Evolutionary conservation across 2,888 invertebrate species (phyloP), one percentile per base, ranked within the genome.

Genomic region (Omphaloscelis lunosa): DNA sequence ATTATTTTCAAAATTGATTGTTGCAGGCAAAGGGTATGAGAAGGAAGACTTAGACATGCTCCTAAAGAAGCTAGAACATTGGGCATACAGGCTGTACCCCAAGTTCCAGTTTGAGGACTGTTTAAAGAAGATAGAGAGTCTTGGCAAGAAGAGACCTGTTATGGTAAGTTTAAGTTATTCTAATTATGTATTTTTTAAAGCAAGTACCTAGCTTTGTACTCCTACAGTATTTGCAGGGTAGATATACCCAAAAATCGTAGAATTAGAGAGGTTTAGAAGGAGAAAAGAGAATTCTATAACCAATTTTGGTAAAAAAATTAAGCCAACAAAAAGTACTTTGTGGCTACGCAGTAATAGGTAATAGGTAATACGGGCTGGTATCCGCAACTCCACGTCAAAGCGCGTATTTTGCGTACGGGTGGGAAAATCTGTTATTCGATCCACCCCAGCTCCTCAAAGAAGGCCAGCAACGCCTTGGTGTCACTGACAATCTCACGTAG

Each of bases 31-130:
- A 94, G 98, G 98, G 0, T 96, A 98, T 91, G 99, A 99, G 94
- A 98, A 97, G 86, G 97, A 98, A 71, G 99, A 99, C 94, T 95
- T 99, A 59, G 97, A 98, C 88, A 94, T 97, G 80, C 96, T 99
- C 0, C 97, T 99, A 96, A 98, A 98, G 74, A 98, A 97, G 77
- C 93, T 99, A 74, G 99, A 99, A 90, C 99, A 99, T 92, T 99
- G 99, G 99, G 98, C 98, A 0, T 99, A 99, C 94, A 97, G 99
- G 70, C 95, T 99, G 85, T 99, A 98, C 94, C 99, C 99, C 0
- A 98, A 98, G 91, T 98, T 98, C 91, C 97, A 98, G 23, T 99
- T 99, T 94, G 98, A 98, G 91, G 99, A 99, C 93, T 98, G 98
- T 83, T 94, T 99, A 6, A 99, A 99, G 93, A 98, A 97, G 79